phyloP scores from a whole-genome alignment of 2,113 vertebrate genomes.

The Plecotus auritus region DNA sequence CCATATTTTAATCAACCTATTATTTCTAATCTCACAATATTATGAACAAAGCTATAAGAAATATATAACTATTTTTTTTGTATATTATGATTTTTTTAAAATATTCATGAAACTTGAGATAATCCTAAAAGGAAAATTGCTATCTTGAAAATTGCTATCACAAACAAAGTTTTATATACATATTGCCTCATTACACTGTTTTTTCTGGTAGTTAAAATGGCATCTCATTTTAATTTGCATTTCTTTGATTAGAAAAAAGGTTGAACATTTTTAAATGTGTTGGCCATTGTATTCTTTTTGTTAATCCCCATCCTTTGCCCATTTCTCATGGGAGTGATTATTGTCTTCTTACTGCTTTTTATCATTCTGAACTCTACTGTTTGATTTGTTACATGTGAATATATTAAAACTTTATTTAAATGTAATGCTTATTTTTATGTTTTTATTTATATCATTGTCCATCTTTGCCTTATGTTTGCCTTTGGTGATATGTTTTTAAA shows the following conservation, averaged over 20 bases:
- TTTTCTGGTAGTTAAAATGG: conserved; percentile 31
- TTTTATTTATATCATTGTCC: neutral
- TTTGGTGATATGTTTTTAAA: conserved; percentile 22
- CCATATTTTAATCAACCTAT: neutral
- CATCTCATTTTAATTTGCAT: neutral
- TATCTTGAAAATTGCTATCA: too few relatives aligned
- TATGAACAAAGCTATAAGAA: neutral
- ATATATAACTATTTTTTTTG: neutral
- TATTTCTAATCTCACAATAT: conserved; percentile 5
- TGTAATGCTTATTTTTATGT: neutral
- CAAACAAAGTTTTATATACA: neutral
- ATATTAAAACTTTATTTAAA: neutral
- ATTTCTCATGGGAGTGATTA: neutral
- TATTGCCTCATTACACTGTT: neutral
- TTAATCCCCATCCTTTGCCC: neutral
- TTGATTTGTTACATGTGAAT: neutral
- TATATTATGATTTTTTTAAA: neutral
- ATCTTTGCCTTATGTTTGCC: neutral
- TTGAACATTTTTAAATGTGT: neutral
- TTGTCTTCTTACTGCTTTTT: neutral
- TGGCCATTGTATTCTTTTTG: neutral
- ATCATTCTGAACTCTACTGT: neutral
- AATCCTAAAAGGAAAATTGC: conserved; percentile 4
- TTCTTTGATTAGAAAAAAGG: neutral
- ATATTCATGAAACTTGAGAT: conserved; percentile 24